A percentile compares a stretch with the other conserved stretches of the same genome.
phyloP scores from a whole-genome alignment of 2,113 vertebrate species.

The Etheostoma cragini region DNA sequence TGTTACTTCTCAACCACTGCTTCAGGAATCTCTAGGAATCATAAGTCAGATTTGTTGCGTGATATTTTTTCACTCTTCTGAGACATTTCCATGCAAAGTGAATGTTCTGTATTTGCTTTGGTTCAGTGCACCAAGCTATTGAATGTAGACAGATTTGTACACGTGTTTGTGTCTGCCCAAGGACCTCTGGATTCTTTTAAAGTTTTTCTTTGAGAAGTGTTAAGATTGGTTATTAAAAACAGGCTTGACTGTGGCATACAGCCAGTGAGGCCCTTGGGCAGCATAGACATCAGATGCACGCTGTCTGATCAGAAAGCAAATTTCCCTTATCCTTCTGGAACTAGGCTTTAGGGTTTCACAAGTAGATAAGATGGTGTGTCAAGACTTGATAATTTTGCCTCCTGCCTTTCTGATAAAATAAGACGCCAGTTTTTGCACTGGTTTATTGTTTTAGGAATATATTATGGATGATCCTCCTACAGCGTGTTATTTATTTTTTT shows the following conservation, averaged over 20 bases:
- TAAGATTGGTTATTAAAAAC: constrained; percentile 70
- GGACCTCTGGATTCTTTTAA: constrained; percentile 54
- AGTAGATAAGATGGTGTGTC: constrained; percentile 63
- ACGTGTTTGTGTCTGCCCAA: constrained; percentile 41
- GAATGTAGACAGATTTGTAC: constrained; percentile 45
- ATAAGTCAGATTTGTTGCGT: constrained; percentile 20
- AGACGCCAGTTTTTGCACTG: constrained; percentile 54
- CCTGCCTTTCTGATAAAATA: constrained; percentile 45
- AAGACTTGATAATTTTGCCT: constrained; percentile 47
- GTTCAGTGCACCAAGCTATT: constrained; percentile 23
- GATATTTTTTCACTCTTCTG: constrained; percentile 25
- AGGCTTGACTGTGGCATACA: constrained; percentile 65
- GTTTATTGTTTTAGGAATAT: constrained; percentile 54
- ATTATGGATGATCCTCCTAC: constrained; percentile 23
- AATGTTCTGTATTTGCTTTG: constrained; percentile 17
- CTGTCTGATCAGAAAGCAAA: constrained; percentile 62
- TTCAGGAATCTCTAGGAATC: constrained; percentile 34
- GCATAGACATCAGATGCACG: constrained; percentile 23
- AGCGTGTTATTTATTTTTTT: background rate
- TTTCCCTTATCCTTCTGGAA: constrained; percentile 66
- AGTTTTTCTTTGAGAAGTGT: constrained; percentile 61
- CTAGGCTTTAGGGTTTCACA: constrained; percentile 69
- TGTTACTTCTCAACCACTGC: constrained; percentile 33
- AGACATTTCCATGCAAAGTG: constrained; percentile 4
- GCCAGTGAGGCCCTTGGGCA: constrained; percentile 37